Base-by-base conservation (phyloP, 2,888 invertebrate species). In the Lottia gigantea region DNA sequence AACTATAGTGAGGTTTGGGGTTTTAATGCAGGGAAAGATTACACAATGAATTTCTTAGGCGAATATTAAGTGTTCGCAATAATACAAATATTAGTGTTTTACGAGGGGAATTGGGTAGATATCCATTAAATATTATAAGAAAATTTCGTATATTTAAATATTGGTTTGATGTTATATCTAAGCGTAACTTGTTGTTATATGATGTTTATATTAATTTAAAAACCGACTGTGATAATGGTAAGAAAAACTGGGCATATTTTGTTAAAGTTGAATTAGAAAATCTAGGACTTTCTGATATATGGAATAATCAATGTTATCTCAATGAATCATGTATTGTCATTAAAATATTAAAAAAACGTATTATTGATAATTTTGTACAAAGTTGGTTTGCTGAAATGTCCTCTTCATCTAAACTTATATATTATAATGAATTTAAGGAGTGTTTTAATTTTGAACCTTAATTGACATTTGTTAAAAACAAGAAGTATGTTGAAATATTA, bases 1-100 rank as follows among this genome's bases (percentile, higher is more conserved):
- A 11, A 68, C 26, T 68, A 62, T 68, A 25, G 25, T 62, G 68
- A 68, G 46, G 63, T 68, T 26, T 26, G 49, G 63, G 63, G 68
- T 46, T 26, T 62, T 19, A 23, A 63, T 62, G 16, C 6, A n/a
- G 63, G 16, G 12, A 63, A 62, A 61, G 46, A 62, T 16, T 63
- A 12, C 47, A 68, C 46, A 68, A 62, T 16, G 63, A 68, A 31
- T 68, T 68, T 8, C n/a, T 68, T 40, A 45, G 68, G 8, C 40
- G 12, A 16, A 46, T 40, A 1, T 19, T 62, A 1, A 62, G 46
- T 12, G 67, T 67, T 4, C 45, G 62, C 15, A n/a, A 26, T 3
- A 46, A 19, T 61, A 16, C 14, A 23, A 7, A 16, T 65, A 6
- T 46, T n/a, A 15, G 46, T 23, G 65, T 19, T 16, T 16, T 65